Percentiles rank a stretch among this genome's conserved stretches.
Evolutionary conservation across 2,113 vertebrate genomes (phyloP).

Genomic region (Lepisosteus oculatus): DNA sequence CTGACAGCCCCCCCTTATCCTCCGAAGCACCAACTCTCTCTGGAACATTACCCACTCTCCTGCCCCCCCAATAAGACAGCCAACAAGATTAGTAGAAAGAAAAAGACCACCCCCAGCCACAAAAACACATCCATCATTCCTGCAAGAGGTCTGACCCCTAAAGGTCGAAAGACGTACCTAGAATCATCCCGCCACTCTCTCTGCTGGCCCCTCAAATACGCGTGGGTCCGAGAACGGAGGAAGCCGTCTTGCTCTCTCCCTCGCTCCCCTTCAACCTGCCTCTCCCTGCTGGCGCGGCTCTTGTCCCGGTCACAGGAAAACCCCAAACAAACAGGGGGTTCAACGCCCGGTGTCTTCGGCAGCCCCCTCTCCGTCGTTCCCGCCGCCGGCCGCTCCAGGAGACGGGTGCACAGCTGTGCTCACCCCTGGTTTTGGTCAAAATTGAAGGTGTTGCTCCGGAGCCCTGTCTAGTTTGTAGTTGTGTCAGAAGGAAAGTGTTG

Average conservation of each 20-base stretch:
- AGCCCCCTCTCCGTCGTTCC: conserved; percentile 1
- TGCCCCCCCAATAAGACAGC: too few relatives aligned
- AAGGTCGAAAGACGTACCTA: conserved; percentile 60
- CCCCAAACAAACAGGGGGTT: conserved; percentile 25
- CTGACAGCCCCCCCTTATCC: too few relatives aligned
- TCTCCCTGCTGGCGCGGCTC: neutral
- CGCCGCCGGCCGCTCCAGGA: conserved; percentile 24
- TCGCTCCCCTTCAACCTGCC: neutral
- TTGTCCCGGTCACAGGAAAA: conserved; percentile 43
- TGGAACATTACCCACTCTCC: too few relatives aligned
- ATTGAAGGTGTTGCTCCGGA: too few relatives aligned
- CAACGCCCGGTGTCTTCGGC: neutral
- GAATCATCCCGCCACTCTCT: conserved; percentile 62
- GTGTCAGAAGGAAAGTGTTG: too few relatives aligned
- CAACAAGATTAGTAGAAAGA: too few relatives aligned
- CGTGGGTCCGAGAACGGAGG: neutral
- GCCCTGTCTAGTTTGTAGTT: too few relatives aligned
- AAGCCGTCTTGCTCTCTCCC: conserved; percentile 36
- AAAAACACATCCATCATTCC: too few relatives aligned
- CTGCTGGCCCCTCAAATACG: conserved; percentile 36
- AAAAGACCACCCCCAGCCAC: too few relatives aligned
- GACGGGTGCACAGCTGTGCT: conserved; percentile 23
- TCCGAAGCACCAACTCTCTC: too few relatives aligned
- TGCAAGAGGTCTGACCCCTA: neutral
- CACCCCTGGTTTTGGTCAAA: too few relatives aligned